Evolutionary conservation across 2,113 vertebrate species (phyloP), one percentile per base, ranked within the genome.

Genomic region (Syngnathus floridae): DNA sequence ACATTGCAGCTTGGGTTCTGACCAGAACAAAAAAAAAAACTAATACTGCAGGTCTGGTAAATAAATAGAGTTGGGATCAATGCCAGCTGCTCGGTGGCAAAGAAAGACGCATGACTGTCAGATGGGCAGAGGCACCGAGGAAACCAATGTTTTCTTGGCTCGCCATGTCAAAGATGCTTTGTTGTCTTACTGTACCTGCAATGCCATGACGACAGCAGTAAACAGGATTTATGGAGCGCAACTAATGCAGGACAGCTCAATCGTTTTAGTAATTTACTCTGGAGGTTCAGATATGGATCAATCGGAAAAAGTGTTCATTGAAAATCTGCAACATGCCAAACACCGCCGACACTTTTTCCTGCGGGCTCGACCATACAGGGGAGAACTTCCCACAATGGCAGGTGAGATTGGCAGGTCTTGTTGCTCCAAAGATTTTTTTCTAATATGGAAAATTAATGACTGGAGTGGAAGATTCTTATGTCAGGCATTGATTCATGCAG

Each of bases 371-470:
- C 63, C 82, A 9, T 79, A 69, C 64, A 75, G 69, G 2, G 85
- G 85, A n/a, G 88, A 91, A 22, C 84, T 73, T 2, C 84, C 82
- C 1, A 70, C 82, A 40, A 58, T 86, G 11, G 83, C 88, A 87
- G 92, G 90, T 92, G 79, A 77, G 48, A 51, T 10, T 51, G 9
- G 19, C 22, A 63, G 7, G 10, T 66, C 26, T 55, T 55, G 22
- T 4, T 54, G 3, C 4, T 54, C 5, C 21, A 16, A 54, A 54
- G 10, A 26, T 26, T 54, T 22, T 54, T 1, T 22, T 54, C 21
- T 4, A 26, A 10, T 10, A 12, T 9, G 3, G 9, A 26, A 54
- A 9, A 22, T 1, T 54, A 54, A 26, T 10, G 5, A 12, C 21
- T 26, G 8, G 2, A 10, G 8, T 41, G 40, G 11, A 11, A 41